Evolutionary conservation across 2,113 vertebrate species (phyloP).

Genomic region (Tursiops truncatus): DNA sequence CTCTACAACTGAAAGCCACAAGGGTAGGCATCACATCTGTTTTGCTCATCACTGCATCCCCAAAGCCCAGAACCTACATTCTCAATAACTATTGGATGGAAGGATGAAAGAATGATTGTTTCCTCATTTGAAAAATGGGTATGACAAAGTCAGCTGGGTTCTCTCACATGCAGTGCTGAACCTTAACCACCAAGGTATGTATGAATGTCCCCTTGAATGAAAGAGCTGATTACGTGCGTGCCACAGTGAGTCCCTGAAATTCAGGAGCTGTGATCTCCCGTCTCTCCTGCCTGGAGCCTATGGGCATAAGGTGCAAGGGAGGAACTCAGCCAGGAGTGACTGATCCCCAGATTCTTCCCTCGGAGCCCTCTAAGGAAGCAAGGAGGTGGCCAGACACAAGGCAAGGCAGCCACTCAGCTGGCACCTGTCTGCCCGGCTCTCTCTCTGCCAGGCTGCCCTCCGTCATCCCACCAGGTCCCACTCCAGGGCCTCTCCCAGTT

Average conservation of each 20-base stretch:
- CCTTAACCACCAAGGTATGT: not conserved
- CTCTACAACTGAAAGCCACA: not conserved
- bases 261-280: not conserved
- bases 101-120: not conserved
- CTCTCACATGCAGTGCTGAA: not conserved
- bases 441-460: not conserved
- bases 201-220: not conserved
- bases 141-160: not conserved
- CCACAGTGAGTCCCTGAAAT: not conserved
- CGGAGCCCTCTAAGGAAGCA: not conserved
- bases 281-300: not conserved
- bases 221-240: not conserved
- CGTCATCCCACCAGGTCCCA: no score
- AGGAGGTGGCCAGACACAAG: not conserved
- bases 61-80: not conserved
- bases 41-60: not conserved
- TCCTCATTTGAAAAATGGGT: not conserved
- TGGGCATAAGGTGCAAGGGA: accelerated
- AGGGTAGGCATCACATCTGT: not conserved
- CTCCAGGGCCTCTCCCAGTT: not conserved
- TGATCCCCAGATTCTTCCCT: not conserved
- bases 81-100: not conserved
- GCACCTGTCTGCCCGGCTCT: no score
- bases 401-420: not conserved
- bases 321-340: not conserved